phyloP scores from a whole-genome alignment of 1,140 invertebrate species.

The Brachionus asplanchnoidis region DNA sequence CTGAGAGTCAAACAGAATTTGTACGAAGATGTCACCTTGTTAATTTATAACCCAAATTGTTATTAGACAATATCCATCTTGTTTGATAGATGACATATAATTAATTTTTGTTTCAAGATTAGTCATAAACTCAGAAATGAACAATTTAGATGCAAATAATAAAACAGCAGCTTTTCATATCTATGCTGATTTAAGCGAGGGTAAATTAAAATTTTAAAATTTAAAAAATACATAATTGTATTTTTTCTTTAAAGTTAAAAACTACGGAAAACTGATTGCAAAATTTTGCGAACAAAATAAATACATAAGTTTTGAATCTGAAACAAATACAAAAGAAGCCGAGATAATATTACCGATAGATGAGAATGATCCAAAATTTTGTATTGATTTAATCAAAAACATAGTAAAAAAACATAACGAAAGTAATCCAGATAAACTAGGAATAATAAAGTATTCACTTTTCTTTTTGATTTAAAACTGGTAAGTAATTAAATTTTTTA shows the following conservation, averaged over 20 bases:
- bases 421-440: background rate
- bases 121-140: background rate
- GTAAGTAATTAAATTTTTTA: background rate
- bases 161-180: slow-evolving; percentile 37
- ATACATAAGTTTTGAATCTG: slow-evolving; percentile 3
- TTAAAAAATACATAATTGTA: background rate
- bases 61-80: no score
- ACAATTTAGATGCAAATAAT: background rate
- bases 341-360: slow-evolving; percentile 23
- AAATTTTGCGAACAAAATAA: background rate
- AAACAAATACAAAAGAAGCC: background rate
- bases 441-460: background rate
- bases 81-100: no score
- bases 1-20: no score
- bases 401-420: background rate
- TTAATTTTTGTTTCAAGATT: no score
- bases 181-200: slow-evolving; percentile 25
- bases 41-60: no score
- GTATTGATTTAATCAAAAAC: background rate
- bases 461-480: background rate
- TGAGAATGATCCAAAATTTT: background rate
- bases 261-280: slow-evolving; percentile 15
- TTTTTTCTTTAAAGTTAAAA: background rate
- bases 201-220: background rate
- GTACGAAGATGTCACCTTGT: no score